Evolutionary conservation across 37 sponge, comb jelly and placozoan species (phyloP).

Genomic region (Halisarca cf. caerulea): DNA sequence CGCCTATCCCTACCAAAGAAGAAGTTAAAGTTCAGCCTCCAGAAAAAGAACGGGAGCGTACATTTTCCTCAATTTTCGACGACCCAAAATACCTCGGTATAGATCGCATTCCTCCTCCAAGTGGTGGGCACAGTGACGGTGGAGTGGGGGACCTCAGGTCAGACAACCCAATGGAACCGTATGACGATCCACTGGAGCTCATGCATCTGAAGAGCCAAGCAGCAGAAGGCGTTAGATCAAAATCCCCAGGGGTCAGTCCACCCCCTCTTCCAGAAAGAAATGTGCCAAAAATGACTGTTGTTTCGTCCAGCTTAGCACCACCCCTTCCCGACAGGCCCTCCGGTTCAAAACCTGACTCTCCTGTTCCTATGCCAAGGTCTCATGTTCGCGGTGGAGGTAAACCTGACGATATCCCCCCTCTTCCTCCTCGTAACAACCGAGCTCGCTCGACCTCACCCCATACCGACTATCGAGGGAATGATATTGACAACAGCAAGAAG

Average conservation of each 20-base stretch:
- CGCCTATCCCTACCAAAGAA: not conserved
- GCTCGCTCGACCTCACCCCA: not conserved
- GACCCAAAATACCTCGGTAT: conserved; percentile 1
- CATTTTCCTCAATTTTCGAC: not conserved
- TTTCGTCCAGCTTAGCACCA: too few species aligned
- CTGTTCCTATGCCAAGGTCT: not conserved
- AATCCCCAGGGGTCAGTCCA: not conserved
- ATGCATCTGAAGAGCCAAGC: not conserved
- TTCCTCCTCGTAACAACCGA: conserved; percentile 44
- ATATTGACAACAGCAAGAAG: not conserved
- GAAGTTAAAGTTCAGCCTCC: not conserved
- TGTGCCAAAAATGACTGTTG: not conserved
- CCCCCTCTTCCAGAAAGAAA: conserved; percentile 12
- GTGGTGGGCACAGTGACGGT: not conserved
- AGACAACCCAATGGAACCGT: not conserved
- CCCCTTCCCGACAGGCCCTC: not conserved
- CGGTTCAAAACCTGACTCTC: not conserved
- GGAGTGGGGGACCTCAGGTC: not conserved
- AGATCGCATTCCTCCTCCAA: not conserved
- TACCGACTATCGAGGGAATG: not conserved
- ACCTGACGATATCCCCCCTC: conserved; percentile 17
- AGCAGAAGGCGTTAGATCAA: not conserved
- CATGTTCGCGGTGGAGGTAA: not conserved
- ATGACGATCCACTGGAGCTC: not conserved
- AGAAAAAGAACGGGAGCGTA: not conserved